Evolutionary conservation across 1,140 invertebrate species (phyloP).

Genomic region (Xylocopa sonorina): DNA sequence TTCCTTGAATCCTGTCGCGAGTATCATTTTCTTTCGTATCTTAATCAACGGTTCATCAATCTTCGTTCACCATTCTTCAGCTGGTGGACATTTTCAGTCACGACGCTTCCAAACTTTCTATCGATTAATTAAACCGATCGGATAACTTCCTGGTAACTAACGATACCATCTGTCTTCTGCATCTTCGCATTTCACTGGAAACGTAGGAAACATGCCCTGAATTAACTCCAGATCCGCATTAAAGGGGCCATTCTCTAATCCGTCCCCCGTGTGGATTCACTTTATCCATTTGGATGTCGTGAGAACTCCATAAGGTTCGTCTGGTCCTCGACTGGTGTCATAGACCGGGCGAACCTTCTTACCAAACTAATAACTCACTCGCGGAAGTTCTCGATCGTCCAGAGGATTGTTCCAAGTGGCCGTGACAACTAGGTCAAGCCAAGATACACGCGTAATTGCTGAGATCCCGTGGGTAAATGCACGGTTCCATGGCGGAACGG

Average conservation of each 20-base stretch:
- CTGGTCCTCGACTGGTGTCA: no score
- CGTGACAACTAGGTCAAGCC: not conserved
- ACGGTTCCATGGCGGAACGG: not conserved
- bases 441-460: not conserved
- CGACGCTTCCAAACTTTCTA: not conserved
- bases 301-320: no score
- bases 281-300: no score
- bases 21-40: not conserved
- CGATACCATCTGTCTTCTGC: no score
- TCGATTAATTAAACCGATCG: not conserved
- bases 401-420: not conserved
- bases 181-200: no score
- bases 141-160: no score
- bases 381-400: not conserved
- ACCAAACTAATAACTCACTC: not conserved
- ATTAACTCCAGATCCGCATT: no score
- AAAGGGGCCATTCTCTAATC: no score
- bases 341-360: not conserved
- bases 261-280: no score
- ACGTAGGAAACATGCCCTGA: no score
- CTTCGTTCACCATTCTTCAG: not conserved
- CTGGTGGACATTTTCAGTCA: not conserved
- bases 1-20: not conserved
- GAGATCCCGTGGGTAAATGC: not conserved
- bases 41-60: constrained; percentile 15